A percentile compares a stretch with the other conserved stretches of the same genome.
These are phyloP conservation scores for Heliangelus exortis DNA, from an alignment of 2,797 vertebrate genomes.

Conservation along the genomic window DNA sequence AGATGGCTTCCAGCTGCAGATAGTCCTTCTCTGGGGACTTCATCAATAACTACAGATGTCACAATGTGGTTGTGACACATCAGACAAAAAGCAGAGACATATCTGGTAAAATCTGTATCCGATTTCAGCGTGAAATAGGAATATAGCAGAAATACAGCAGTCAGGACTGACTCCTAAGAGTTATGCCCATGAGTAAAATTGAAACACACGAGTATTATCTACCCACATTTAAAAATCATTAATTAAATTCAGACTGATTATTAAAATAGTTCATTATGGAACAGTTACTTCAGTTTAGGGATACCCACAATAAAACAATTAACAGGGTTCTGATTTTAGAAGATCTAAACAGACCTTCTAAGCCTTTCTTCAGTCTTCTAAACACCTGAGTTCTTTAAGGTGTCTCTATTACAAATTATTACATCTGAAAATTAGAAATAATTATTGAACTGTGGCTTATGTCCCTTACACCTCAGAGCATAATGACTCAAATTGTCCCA, in stretches of 20 bases:
- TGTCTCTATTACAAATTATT: background rate
- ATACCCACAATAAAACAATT: background rate
- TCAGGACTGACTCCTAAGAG: background rate
- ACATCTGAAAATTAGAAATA: background rate
- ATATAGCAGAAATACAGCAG: background rate
- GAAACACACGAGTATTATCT: background rate
- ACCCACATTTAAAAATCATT: background rate
- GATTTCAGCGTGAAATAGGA: background rate
- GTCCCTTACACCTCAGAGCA: background rate
- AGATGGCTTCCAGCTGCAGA: background rate
- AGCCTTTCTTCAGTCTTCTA: background rate
- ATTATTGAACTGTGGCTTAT: background rate
- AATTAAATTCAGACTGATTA: background rate
- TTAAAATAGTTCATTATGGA: background rate
- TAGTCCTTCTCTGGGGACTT: background rate
- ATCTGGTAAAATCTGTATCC: background rate
- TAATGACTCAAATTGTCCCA: background rate
- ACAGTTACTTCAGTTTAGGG: background rate
- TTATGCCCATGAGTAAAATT: background rate
- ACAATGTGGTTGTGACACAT: background rate
- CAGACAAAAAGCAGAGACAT: background rate
- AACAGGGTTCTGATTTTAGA: background rate
- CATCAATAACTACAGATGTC: background rate
- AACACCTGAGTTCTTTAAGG: background rate
- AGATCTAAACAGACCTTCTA: background rate